Conservation (phyloP, 2,113 vertebrate genomes). For the Piprites chloris region DNA sequence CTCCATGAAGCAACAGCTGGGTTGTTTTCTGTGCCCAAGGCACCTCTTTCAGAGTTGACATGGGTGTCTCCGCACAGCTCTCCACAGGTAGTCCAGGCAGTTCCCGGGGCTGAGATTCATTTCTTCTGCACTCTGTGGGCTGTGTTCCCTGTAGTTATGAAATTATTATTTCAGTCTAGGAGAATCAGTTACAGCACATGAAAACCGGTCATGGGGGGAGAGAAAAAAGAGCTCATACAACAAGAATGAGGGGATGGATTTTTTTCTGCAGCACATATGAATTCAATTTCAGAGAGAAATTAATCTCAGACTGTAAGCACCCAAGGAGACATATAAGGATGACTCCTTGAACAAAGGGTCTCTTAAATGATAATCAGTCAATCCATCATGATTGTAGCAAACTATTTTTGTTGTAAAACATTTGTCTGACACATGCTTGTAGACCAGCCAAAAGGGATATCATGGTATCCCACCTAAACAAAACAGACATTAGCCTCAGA, state of each 20-base stretch:
- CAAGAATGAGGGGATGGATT: slow-evolving; percentile 20
- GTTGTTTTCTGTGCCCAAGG: not conserved
- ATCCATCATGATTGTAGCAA: slow-evolving; percentile 55
- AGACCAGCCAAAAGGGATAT: slow-evolving; percentile 54
- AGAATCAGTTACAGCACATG: not conserved
- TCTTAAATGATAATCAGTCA: slow-evolving; percentile 51
- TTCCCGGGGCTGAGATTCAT: slow-evolving; percentile 7
- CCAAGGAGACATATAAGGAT: slow-evolving; percentile 47
- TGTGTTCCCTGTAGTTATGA: slow-evolving; percentile 31
- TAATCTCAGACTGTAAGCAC: slow-evolving; percentile 51
- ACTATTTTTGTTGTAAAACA: slow-evolving; percentile 61
- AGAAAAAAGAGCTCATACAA: slow-evolving; percentile 34
- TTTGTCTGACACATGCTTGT: slow-evolving; percentile 69
- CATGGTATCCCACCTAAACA: slow-evolving; percentile 30
- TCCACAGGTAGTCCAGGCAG: not conserved
- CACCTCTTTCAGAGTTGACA: not conserved
- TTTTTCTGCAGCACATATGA: slow-evolving; percentile 60
- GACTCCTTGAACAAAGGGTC: slow-evolving; percentile 71
- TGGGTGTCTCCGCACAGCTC: not conserved
- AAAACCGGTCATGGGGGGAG: slow-evolving; percentile 16
- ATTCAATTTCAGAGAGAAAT: slow-evolving; percentile 62
- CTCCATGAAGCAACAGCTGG: not conserved
- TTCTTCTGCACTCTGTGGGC: not conserved
- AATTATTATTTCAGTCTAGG: slow-evolving; percentile 36
- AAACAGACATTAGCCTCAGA: slow-evolving; percentile 22